These are phyloP conservation scores for Agonopterix subpropinquella DNA, from an alignment of 2,888 invertebrate species.

Conservation along the genomic window DNA sequence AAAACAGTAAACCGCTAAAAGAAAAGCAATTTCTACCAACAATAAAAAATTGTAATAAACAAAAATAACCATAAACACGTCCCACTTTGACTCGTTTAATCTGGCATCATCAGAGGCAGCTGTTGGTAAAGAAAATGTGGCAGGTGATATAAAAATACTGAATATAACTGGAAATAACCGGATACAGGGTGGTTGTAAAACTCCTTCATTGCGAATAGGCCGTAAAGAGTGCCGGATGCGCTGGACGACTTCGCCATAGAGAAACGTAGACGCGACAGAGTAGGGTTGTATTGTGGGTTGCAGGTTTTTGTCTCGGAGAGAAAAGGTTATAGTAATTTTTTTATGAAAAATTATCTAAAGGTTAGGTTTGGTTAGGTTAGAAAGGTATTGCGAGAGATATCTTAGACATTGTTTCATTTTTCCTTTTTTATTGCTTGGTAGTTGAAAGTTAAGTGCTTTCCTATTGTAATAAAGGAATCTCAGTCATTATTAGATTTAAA, in stretches of 20 bases:
- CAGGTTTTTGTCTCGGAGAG: slow-evolving; percentile 12
- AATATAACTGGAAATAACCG: slow-evolving; percentile 46
- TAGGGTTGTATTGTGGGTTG: slow-evolving; percentile 3
- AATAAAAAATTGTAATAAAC: slow-evolving; percentile 10
- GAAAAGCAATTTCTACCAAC: slow-evolving; percentile 10
- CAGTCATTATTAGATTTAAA: too few species aligned
- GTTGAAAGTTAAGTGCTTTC: too few species aligned
- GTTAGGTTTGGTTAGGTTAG: too few species aligned
- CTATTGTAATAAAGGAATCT: too few species aligned
- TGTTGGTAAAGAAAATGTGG: slow-evolving; percentile 7
- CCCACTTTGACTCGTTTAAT: background rate
- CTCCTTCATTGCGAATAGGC: slow-evolving; percentile 61
- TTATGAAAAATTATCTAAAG: too few species aligned
- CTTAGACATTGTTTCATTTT: too few species aligned
- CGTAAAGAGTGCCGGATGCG: slow-evolving; percentile 55
- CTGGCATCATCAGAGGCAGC: slow-evolving; percentile 7
- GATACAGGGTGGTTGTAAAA: slow-evolving; percentile 45
- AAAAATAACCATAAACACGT: slow-evolving; percentile 10
- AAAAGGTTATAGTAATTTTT: background rate
- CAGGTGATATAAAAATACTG: slow-evolving; percentile 46
- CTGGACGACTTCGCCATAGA: slow-evolving; percentile 18
- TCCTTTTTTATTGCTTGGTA: too few species aligned
- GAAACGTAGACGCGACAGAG: slow-evolving; percentile 10
- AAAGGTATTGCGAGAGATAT: too few species aligned
- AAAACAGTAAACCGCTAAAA: background rate